Base-by-base conservation (phyloP, 2,888 invertebrate species). In the Sinodicranocentrus sp. region DNA sequence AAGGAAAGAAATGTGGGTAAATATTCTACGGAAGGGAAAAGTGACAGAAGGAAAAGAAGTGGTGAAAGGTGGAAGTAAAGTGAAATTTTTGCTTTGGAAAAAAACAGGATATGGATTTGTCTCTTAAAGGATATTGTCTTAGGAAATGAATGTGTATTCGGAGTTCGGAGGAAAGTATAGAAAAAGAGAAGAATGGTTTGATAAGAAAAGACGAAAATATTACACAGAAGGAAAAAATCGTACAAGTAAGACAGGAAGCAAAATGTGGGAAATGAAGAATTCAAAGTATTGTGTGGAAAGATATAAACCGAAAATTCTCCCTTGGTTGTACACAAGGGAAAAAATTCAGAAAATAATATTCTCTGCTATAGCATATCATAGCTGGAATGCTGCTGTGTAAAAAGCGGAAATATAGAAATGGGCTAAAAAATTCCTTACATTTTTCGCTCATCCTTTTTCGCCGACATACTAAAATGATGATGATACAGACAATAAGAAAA, bases 381-480 rank as follows among this genome's bases (percentile, higher is more conserved):
- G n/a, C n/a, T n/a, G n/a, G n/a, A n/a, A n/a, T n/a, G n/a, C n/a
- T n/a, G n/a, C 8, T 21, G 23, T 70, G 17, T 28, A 3, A 21
- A 19, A 57, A 57, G 25, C 68, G 52, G 25, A 65, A 19, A 23
- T 3, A 26, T 23, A 6, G 70, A 44, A 44, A n/a, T 19, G n/a
- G n/a, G n/a, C n/a, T n/a, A n/a, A n/a, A n/a, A 33, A 33, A 33
- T 87, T 78, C 93, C 95, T 95, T 92, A 96, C 95, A 95, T 94
- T 95, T 95, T 89, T 94, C 94, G 89, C 94, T 94, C 72, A 94
- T 94, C 89, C 96, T 93, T 92, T 95, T 95, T 89, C 95, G 93
- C 88, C 96, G 92, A 91, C 97, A 97, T 89, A 97, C 94, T 90
- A 96, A 94, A 90, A 96, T 94, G 90, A 97, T 95, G 90, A 96